These are phyloP conservation scores for Xanthorhoe designata DNA, from an alignment of 2,888 invertebrate species.

Conservation along the genomic window DNA sequence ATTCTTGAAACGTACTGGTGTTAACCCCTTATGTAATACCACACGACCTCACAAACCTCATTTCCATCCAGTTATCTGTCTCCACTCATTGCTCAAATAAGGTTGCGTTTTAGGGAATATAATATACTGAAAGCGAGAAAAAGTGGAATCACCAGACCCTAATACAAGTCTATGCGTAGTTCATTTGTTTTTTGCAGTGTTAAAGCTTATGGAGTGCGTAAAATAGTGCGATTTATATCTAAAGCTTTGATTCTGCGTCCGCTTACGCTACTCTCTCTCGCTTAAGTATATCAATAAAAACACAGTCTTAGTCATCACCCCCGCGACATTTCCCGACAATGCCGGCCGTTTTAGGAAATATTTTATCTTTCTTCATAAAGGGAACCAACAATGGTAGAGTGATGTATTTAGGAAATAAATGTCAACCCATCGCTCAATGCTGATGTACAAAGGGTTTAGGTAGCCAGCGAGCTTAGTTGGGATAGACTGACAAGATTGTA, in stretches of 20 bases:
- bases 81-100: neutral
- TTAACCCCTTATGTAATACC: constrained; percentile 7
- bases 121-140: neutral
- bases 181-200: neutral
- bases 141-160: neutral
- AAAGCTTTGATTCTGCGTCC: neutral
- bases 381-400: constrained; percentile 75
- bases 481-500: neutral
- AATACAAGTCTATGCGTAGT: neutral
- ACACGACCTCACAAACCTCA: constrained; percentile 3
- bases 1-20: neutral
- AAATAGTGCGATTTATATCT: neutral
- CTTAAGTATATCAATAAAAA: constrained; percentile 28
- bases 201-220: neutral
- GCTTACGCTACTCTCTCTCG: neutral
- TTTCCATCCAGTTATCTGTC: constrained; percentile 10
- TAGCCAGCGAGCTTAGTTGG: constrained; percentile 29
- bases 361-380: constrained; percentile 83
- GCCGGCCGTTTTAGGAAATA: constrained; percentile 74
- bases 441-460: constrained; percentile 55
- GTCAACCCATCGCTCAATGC: constrained; percentile 78
- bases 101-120: neutral
- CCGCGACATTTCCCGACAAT: constrained; percentile 75
- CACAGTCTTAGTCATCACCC: constrained; percentile 42
- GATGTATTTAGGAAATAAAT: constrained; percentile 82